Evolutionary conservation across 92 coral and sea anemone species (phyloP).

Genomic region (Palythoa grandiflora): DNA sequence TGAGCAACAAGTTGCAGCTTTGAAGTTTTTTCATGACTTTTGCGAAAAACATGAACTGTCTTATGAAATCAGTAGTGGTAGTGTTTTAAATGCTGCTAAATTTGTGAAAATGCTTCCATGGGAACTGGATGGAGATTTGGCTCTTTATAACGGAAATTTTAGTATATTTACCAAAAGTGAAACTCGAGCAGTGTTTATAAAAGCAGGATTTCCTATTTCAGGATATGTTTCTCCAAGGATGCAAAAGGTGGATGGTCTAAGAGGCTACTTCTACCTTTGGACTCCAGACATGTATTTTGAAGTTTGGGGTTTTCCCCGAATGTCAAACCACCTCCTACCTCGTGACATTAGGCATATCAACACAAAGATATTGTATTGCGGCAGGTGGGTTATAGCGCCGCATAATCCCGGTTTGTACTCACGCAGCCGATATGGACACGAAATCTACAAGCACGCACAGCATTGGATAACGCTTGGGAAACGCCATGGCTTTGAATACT

Average conservation of each 20-base stretch:
- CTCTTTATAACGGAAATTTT: conserved; percentile 22
- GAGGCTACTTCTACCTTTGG: conserved; percentile 30
- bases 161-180: background rate
- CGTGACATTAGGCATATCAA: conserved; percentile 21
- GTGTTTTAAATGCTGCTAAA: conserved; percentile 44
- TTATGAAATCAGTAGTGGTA: conserved; percentile 52
- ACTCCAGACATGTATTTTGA: conserved; percentile 62
- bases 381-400: conserved; percentile 46
- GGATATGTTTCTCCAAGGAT: background rate
- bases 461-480: background rate
- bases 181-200: background rate
- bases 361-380: conserved; percentile 40
- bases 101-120: conserved; percentile 10
- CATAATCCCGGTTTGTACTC: conserved; percentile 52
- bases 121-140: conserved; percentile 46
- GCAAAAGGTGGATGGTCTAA: conserved; percentile 12
- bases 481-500: conserved; percentile 27
- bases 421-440: background rate
- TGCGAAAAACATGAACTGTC: conserved; percentile 29
- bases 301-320: too few relatives aligned
- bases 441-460: too few relatives aligned
- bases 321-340: conserved; percentile 38
- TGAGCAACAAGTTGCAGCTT: too few relatives aligned
- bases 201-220: conserved; percentile 37
- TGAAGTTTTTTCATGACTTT: conserved; percentile 37